Evolutionary conservation across 2,113 vertebrate genomes (phyloP).

Genomic region (Syngnathus typhle): DNA sequence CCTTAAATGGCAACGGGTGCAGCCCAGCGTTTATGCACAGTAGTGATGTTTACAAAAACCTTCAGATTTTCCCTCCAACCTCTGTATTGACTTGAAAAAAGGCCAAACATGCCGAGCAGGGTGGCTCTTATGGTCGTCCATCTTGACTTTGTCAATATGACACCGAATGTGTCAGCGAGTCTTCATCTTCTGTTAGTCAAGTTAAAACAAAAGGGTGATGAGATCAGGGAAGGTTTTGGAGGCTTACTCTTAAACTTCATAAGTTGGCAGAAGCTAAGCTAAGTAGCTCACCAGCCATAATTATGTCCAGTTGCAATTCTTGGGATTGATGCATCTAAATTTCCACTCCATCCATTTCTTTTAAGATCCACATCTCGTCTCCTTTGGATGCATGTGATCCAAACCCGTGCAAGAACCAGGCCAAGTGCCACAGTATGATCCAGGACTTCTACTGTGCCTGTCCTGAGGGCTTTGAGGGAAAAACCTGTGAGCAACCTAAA

Average conservation of each 20-base stretch:
- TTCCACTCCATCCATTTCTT: too few species aligned
- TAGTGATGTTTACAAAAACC: constrained; percentile 47
- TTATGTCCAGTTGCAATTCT: neutral
- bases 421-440: constrained; percentile 82
- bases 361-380: constrained; percentile 63
- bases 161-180: neutral
- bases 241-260: constrained; percentile 37
- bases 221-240: constrained; percentile 48
- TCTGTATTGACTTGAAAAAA: constrained; percentile 11
- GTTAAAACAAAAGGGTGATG: constrained; percentile 36
- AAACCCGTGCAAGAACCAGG: constrained; percentile 85
- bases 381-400: constrained; percentile 78
- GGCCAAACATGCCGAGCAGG: constrained; percentile 11
- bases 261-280: constrained; percentile 24
- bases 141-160: constrained; percentile 18
- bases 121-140: constrained; percentile 16
- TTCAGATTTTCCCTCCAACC: constrained; percentile 33
- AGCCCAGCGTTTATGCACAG: constrained; percentile 38
- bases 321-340: neutral
- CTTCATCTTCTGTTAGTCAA: constrained; percentile 4
- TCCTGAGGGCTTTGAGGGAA: constrained; percentile 83
- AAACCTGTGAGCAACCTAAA: constrained; percentile 83
- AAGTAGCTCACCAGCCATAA: constrained; percentile 36
- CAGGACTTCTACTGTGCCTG: constrained; percentile 94
- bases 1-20: constrained; percentile 64